Evolutionary conservation across 1,140 invertebrate species (phyloP), one percentile per base, ranked within the genome.

Genomic region (Bombus turneri): DNA sequence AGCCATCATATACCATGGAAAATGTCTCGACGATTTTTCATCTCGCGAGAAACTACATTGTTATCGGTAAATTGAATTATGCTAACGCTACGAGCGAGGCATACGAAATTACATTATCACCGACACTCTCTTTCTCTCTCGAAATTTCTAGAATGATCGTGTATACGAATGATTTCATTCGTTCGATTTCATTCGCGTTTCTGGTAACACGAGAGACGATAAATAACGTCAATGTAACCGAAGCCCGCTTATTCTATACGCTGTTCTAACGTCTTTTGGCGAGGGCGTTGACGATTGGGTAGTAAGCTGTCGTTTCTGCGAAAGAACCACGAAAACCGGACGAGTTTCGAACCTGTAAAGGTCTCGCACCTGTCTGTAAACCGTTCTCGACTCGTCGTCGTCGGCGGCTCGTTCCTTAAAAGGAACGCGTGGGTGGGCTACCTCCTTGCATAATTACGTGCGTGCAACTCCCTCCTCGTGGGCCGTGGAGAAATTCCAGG

Each of bases 391-490:
- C 69, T n/a, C 57, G 78, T 37, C 68, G 83, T 81, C 31, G 71
- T 73, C 68, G 68, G 57, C 68, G 68, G 43, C 31, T 78, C 57
- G 68, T 71, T 83, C 81, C 85, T 83, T 86, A 83, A 86, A 86
- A 39, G 85, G 85, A 43, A 53, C 85, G 83, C 86, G 91, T 91
- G 90, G 88, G 91, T 87, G 88, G 75, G 88, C 83, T 83, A 85
- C 83, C 85, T 91, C 86, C 84, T 90, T 79, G 85, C 88, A 75
- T 80, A 88, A 88, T 92, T 92, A 91, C 86, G 59, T 59, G 89
- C 78, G 86, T 73, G 84, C 87, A 85, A 84, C 84, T 80, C 79
- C 41, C 18, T 53, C 53, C 28, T 62, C 74, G 78, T 85, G 77
- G 83, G 81, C 39, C 43, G 80, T 34, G 62, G 81, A 59, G 85